Evolutionary conservation across 2,797 vertebrate genomes (phyloP).

Genomic region (Galagoides demidoff): DNA sequence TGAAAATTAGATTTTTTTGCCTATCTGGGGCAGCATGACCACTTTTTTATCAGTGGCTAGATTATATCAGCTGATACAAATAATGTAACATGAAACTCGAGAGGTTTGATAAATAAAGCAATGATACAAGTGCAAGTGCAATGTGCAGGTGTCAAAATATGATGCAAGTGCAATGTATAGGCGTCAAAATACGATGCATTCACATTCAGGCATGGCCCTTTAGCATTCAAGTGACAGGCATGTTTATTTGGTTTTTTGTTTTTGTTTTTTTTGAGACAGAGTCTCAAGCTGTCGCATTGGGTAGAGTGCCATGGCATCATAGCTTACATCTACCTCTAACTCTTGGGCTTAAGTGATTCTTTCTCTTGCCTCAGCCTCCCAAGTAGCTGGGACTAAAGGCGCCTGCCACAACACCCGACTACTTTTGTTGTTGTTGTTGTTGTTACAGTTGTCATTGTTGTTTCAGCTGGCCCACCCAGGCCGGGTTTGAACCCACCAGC

Average conservation of each 20-base stretch:
- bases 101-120: slow-evolving; percentile 2
- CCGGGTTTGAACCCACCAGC: too few species aligned
- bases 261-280: too few species aligned
- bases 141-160: neutral
- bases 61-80: slow-evolving; percentile 26
- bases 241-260: neutral
- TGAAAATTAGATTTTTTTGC: slow-evolving; percentile 56
- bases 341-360: too few species aligned
- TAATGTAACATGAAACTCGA: neutral
- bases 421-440: too few species aligned
- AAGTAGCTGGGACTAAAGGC: too few species aligned
- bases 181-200: neutral
- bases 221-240: neutral
- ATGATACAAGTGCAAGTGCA: neutral
- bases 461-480: too few species aligned
- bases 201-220: neutral
- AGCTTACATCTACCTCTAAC: too few species aligned
- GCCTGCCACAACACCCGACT: too few species aligned
- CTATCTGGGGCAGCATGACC: neutral
- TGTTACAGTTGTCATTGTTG: too few species aligned
- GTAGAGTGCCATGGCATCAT: too few species aligned
- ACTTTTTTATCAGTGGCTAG: neutral
- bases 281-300: too few species aligned
- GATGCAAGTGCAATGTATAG: neutral
- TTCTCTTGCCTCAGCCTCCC: too few species aligned